These are phyloP conservation scores for Typhlichthys subterraneus DNA, from an alignment of 2,797 vertebrate species.

Conservation along the genomic window DNA sequence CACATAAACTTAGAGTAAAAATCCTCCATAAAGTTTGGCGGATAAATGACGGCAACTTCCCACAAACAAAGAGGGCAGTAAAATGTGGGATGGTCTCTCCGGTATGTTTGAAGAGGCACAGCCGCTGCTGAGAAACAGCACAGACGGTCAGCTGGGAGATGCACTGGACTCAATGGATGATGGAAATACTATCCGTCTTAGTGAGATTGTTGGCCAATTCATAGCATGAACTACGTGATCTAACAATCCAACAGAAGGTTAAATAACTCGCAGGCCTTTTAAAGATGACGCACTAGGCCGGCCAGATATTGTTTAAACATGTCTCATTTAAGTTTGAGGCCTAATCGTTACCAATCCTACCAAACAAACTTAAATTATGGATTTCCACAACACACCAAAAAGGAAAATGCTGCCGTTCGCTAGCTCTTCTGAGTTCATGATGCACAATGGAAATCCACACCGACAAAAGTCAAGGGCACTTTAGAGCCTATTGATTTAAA, in stretches of 20 bases:
- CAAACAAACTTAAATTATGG: constrained; percentile 20
- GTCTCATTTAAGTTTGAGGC: no score
- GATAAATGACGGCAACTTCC: constrained; percentile 20
- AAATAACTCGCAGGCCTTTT: neutral
- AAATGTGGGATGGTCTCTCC: constrained; percentile 13
- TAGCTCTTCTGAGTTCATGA: constrained; percentile 12
- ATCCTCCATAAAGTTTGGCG: neutral
- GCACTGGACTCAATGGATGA: neutral
- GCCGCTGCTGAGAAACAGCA: neutral
- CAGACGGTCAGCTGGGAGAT: neutral
- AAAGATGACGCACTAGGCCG: neutral
- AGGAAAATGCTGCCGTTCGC: neutral
- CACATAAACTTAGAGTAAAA: neutral
- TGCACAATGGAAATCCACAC: constrained; percentile 15
- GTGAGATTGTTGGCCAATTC: neutral
- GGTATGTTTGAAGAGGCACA: constrained; percentile 8
- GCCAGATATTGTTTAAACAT: neutral
- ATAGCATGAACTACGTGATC: neutral
- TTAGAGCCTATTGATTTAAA: constrained; percentile 24
- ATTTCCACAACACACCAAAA: constrained; percentile 13
- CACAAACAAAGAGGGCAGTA: constrained; percentile 29
- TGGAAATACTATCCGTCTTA: neutral
- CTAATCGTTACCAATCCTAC: constrained; percentile 4
- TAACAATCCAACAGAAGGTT: neutral
- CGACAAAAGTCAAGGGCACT: constrained; percentile 3